Conservation (phyloP, 2,797 vertebrate species). For the Dermochelys coriacea region DNA sequence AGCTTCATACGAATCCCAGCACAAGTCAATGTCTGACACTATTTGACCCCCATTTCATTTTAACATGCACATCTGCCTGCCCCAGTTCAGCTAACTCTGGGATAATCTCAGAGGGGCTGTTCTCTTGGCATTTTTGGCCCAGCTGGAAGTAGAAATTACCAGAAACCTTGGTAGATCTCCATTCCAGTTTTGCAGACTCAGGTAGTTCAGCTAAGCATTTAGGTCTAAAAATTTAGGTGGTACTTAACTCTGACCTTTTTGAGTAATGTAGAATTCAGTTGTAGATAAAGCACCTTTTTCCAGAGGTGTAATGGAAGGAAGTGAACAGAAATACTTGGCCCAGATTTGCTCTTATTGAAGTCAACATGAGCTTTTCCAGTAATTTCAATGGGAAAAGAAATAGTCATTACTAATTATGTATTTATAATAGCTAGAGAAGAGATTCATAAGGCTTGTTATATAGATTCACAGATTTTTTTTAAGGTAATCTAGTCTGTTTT, state of each 20-base stretch:
- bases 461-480: neutral
- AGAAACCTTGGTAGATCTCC: no score
- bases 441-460: neutral
- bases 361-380: neutral
- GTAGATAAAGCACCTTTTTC: slow-evolving; percentile 1
- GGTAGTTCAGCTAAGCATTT: neutral
- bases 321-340: neutral
- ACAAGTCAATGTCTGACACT: no score
- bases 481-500: neutral
- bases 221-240: neutral
- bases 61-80: no score
- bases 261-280: neutral
- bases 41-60: no score
- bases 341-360: neutral
- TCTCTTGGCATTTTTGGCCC: no score
- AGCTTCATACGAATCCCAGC: no score
- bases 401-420: neutral
- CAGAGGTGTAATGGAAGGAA: neutral
- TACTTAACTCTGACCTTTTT: neutral
- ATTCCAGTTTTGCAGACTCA: no score
- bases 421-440: neutral
- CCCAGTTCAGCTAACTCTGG: no score
- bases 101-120: no score
- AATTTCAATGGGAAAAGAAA: neutral
- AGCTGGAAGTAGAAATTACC: no score